These are phyloP conservation scores for Corythornis leucogaster DNA, from an alignment of 2,797 vertebrate species.

Conservation along the genomic window DNA sequence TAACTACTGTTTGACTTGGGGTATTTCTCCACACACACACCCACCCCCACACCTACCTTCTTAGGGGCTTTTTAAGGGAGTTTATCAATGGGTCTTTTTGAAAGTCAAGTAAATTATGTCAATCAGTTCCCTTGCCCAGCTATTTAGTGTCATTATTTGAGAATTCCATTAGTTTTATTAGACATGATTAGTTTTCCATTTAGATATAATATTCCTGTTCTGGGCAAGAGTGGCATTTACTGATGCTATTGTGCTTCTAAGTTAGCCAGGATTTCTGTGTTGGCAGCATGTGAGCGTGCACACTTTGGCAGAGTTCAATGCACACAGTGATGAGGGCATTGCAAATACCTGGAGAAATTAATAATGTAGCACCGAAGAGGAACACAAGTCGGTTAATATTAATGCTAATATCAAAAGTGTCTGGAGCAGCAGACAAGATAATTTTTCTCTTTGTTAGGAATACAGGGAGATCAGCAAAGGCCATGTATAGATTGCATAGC, in stretches of 20 bases:
- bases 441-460: slow-evolving; percentile 35
- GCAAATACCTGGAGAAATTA: slow-evolving; percentile 44
- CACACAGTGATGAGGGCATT: neutral
- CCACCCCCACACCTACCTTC: neutral
- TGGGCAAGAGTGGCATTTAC: neutral
- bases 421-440: slow-evolving; percentile 30
- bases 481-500: neutral
- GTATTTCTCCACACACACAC: neutral
- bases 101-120: neutral
- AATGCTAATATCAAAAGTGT: slow-evolving; percentile 23
- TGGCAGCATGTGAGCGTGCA: neutral
- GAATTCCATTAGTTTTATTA: neutral
- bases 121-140: neutral
- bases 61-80: neutral
- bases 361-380: slow-evolving; percentile 44
- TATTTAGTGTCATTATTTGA: neutral
- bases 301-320: neutral
- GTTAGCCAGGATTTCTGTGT: neutral
- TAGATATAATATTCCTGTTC: neutral
- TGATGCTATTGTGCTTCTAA: neutral
- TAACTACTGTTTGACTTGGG: neutral
- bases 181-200: neutral
- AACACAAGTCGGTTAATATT: slow-evolving; percentile 38
- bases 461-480: neutral
- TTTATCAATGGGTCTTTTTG: neutral